Conservation (phyloP, 1,140 invertebrate genomes). For the Drosophila prosaltans region DNA sequence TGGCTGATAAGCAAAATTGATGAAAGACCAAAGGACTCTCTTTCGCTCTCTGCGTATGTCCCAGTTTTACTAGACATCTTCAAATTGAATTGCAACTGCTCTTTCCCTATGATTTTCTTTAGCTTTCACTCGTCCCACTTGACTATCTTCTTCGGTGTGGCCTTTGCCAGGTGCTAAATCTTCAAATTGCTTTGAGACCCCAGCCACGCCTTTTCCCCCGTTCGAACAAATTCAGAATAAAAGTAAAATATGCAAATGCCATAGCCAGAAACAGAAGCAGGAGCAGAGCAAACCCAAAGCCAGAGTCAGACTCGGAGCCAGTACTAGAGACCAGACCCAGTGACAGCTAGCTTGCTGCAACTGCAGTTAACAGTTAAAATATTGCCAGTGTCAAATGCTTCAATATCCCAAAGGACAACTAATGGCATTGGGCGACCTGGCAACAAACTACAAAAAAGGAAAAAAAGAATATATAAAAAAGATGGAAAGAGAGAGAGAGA, state of each 20-base stretch:
- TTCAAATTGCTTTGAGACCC: constrained; percentile 66
- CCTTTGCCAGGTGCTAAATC: constrained; percentile 63
- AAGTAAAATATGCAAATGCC: constrained; percentile 69
- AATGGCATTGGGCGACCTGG: constrained; percentile 51
- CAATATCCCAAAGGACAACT: constrained; percentile 55
- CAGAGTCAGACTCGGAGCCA: background rate
- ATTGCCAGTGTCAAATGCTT: constrained; percentile 60
- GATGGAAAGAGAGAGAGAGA: background rate
- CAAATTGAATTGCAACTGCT: constrained; percentile 55
- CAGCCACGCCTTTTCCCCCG: background rate
- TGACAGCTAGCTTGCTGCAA: constrained; percentile 22
- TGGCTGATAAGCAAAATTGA: constrained; percentile 63
- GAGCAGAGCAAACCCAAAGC: background rate
- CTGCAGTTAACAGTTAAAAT: constrained; percentile 69
- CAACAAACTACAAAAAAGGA: constrained; percentile 3
- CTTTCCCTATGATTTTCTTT: constrained; percentile 12
- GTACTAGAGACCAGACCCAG: background rate
- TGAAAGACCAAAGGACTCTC: constrained; percentile 32
- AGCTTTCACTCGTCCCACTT: background rate
- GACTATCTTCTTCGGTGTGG: constrained; percentile 19
- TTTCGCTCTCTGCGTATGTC: constrained; percentile 1
- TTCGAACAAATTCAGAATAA: background rate
- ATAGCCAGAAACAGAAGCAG: background rate
- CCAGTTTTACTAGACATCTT: constrained; percentile 15
- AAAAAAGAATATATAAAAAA: background rate